phyloP scores from a whole-genome alignment of 2,113 vertebrate genomes.

The Anoplopoma fimbria region DNA sequence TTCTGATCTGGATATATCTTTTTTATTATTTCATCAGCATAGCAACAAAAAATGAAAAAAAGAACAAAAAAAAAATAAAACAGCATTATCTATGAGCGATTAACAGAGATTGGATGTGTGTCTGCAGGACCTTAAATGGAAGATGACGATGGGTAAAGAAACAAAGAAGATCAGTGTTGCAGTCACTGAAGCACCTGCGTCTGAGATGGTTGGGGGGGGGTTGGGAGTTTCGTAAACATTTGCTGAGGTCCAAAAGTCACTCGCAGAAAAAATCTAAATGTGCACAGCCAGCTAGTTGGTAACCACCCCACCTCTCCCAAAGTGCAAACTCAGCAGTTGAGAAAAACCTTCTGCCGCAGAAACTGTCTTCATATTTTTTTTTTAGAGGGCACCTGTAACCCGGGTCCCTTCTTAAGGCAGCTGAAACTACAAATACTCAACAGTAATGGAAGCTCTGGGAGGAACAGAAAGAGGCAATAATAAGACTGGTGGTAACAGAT shows the following conservation, averaged over 20 bases:
- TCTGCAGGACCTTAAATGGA: slow-evolving; percentile 43
- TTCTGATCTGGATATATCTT: slow-evolving; percentile 79
- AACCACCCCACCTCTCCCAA: slow-evolving; percentile 29
- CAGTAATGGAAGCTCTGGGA: slow-evolving; percentile 73
- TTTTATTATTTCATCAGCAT: slow-evolving; percentile 83
- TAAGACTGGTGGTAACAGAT: slow-evolving; percentile 57
- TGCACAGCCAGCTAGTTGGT: slow-evolving; percentile 56
- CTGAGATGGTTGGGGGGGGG: slow-evolving; percentile 31
- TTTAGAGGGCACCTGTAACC: slow-evolving; percentile 48
- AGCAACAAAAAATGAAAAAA: slow-evolving; percentile 69
- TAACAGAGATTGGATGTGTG: slow-evolving; percentile 56
- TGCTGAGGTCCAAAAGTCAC: slow-evolving; percentile 73
- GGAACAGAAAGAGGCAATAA: slow-evolving; percentile 30
- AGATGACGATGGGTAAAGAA: neutral
- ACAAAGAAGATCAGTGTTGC: slow-evolving; percentile 24
- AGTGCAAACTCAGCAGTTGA: slow-evolving; percentile 66
- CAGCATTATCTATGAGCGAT: slow-evolving; percentile 65
- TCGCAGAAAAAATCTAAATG: slow-evolving; percentile 61
- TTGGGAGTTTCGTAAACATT: slow-evolving; percentile 64
- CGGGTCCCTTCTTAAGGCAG: slow-evolving; percentile 62
- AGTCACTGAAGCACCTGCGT: slow-evolving; percentile 68
- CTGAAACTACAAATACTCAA: slow-evolving; percentile 74
- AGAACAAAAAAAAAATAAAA: slow-evolving; percentile 54
- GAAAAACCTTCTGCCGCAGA: slow-evolving; percentile 48
- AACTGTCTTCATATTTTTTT: slow-evolving; percentile 41